These are phyloP conservation scores for Linurgus olivaceus DNA, from an alignment of 2,797 vertebrate genomes.

Conservation along the genomic window DNA sequence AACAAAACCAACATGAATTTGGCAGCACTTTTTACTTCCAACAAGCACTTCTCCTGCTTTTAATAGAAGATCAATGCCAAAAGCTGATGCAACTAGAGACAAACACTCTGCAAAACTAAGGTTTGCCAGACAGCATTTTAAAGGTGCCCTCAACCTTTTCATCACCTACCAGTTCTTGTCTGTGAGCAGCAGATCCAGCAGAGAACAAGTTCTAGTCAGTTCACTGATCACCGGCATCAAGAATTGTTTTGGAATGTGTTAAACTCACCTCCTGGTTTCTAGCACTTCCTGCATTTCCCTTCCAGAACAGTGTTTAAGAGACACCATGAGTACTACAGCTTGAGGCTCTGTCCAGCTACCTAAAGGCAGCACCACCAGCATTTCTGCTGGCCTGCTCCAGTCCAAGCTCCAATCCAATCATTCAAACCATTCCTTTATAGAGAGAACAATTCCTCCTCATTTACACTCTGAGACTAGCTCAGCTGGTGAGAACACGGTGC, in stretches of 20 bases:
- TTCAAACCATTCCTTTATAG: background rate
- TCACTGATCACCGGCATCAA: background rate
- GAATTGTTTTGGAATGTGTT: background rate
- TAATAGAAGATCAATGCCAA: background rate
- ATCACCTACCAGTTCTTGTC: background rate
- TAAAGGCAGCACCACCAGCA: background rate
- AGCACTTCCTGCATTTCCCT: background rate
- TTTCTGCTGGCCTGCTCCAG: background rate
- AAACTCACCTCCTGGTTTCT: background rate
- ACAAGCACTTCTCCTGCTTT: background rate
- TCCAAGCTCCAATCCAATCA: background rate
- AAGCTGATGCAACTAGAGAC: background rate
- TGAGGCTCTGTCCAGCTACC: background rate
- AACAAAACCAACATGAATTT: background rate
- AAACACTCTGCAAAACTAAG: background rate
- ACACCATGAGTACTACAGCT: background rate
- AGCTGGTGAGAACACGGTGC: background rate
- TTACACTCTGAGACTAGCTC: background rate
- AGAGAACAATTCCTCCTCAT: background rate
- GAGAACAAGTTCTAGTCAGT: accelerated
- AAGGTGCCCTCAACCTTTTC: background rate
- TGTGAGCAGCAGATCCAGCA: background rate
- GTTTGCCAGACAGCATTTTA: background rate
- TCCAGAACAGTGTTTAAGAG: background rate
- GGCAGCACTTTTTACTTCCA: constrained; percentile 22